A percentile compares a stretch with the other conserved stretches of the same genome.
Evolutionary conservation across 2,888 invertebrate genomes (phyloP).

Genomic region (Eupelmus urozonus): DNA sequence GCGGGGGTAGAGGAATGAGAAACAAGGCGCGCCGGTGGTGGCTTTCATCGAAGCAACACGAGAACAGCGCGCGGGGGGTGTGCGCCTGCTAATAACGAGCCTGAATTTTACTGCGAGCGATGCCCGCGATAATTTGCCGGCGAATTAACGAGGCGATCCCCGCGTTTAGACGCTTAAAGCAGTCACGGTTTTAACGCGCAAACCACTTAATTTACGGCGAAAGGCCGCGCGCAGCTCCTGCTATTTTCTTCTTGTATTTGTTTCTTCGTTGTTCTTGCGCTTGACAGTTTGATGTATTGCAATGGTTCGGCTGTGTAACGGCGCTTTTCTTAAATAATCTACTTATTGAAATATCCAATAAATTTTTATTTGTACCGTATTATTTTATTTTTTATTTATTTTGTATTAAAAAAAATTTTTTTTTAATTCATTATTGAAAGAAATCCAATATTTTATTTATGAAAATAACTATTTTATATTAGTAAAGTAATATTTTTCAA

Average conservation of each 20-base stretch:
- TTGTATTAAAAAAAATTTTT: no score
- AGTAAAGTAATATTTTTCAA: no score
- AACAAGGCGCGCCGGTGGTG: neutral
- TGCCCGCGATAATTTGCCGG: slow-evolving; percentile 52
- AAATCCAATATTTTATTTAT: no score
- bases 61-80: no score
- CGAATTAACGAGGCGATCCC: slow-evolving; percentile 50
- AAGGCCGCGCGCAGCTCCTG: neutral
- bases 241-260: slow-evolving; percentile 1
- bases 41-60: neutral
- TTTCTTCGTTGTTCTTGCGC: no score
- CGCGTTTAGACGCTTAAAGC: neutral
- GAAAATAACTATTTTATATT: no score
- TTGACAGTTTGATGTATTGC: no score
- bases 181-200: slow-evolving; percentile 18
- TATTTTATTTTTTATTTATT: neutral
- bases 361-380: neutral
- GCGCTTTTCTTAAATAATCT: no score
- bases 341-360: neutral
- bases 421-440: no score
- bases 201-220: slow-evolving; percentile 34
- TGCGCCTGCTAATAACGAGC: slow-evolving; percentile 50
- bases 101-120: slow-evolving; percentile 50
- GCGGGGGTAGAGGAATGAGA: neutral
- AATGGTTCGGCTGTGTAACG: no score